Evolutionary conservation across 23 tunicate genomes (phyloP).

Genomic region (Corella eumyota): DNA sequence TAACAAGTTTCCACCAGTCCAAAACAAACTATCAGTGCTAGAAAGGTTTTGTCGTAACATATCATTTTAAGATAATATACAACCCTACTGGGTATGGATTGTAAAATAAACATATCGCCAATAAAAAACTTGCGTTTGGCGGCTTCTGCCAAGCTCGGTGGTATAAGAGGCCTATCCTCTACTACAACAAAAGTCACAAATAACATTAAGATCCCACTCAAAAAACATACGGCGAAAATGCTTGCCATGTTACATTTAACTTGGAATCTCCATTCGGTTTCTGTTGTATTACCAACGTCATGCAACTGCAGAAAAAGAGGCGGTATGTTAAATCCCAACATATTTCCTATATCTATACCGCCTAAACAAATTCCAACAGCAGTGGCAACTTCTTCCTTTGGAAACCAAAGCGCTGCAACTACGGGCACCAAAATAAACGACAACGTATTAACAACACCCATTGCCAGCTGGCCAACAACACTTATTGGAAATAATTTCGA

Average conservation of each 20-base stretch:
- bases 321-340: slow-evolving; percentile 26
- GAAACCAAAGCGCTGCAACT: slow-evolving; percentile 74
- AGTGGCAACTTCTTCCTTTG: slow-evolving; percentile 52
- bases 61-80: slow-evolving; percentile 14
- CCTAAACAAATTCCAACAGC: slow-evolving; percentile 41
- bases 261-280: slow-evolving; percentile 1
- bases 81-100: not conserved
- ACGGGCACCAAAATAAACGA: slow-evolving; percentile 32
- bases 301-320: slow-evolving; percentile 16
- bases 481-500: slow-evolving; percentile 6
- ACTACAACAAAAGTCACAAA: slow-evolving; percentile 3
- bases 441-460: slow-evolving; percentile 35
- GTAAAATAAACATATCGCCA: not conserved
- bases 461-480: slow-evolving; percentile 33
- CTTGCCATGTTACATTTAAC: slow-evolving; percentile 2
- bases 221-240: slow-evolving; percentile 11
- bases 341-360: slow-evolving; percentile 34
- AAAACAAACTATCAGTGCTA: slow-evolving; percentile 19
- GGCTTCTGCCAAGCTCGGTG: slow-evolving; percentile 32
- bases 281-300: slow-evolving; percentile 12
- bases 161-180: slow-evolving; percentile 8
- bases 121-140: slow-evolving; percentile 5
- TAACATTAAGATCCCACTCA: not conserved
- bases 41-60: slow-evolving; percentile 14
- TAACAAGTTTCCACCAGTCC: slow-evolving; percentile 36